A percentile compares a stretch with the other conserved stretches of the same genome.
Evolutionary conservation across 2,797 vertebrate species (phyloP).

Genomic region (Muraenolepis orangiensis): DNA sequence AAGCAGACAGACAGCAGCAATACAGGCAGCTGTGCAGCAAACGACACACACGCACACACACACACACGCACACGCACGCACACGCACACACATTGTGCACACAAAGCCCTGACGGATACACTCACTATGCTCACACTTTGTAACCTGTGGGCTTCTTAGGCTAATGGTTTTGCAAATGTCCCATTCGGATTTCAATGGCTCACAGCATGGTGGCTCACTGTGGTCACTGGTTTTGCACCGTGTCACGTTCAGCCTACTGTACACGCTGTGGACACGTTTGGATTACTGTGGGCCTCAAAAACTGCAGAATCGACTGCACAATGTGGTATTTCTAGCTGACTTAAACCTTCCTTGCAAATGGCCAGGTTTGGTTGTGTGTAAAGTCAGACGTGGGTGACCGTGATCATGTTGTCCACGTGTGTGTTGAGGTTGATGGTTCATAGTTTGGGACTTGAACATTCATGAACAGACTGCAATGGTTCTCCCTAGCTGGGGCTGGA

Average conservation of each 20-base stretch:
- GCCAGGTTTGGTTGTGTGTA: too few relatives aligned
- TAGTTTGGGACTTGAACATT: not conserved
- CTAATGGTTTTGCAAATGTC: not conserved
- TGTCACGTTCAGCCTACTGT: not conserved
- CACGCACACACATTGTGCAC: not conserved
- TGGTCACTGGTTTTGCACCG: not conserved
- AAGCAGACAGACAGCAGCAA: not conserved
- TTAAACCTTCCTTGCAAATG: too few relatives aligned
- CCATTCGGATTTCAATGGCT: not conserved
- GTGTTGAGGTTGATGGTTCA: not conserved
- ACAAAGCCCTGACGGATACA: not conserved
- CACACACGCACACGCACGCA: not conserved
- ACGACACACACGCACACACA: not conserved
- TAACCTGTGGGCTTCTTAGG: too few relatives aligned
- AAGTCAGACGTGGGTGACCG: too few relatives aligned
- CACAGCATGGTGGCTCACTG: not conserved
- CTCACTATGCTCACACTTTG: not conserved
- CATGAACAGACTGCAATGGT: not conserved
- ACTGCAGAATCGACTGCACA: too few relatives aligned
- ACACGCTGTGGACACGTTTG: too few relatives aligned
- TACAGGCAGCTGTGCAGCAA: not conserved
- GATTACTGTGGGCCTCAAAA: too few relatives aligned
- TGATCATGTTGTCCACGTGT: not conserved
- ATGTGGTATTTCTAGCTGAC: too few relatives aligned
- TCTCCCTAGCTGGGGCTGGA: slow-evolving; percentile 85